These are phyloP conservation scores for Cliona cf. orientalis DNA, from an alignment of 37 sponge, comb jelly and placozoan genomes.

Conservation along the genomic window DNA sequence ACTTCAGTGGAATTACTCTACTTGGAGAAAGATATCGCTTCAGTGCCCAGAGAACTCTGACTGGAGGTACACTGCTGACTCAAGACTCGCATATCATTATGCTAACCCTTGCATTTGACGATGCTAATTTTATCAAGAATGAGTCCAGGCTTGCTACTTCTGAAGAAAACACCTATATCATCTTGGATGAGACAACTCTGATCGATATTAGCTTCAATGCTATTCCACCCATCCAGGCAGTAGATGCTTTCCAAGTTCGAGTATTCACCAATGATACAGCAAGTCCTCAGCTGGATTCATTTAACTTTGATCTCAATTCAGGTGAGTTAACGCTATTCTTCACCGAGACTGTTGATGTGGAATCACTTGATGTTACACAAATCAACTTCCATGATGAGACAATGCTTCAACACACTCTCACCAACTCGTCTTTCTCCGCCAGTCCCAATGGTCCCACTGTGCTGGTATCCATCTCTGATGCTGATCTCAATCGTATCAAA, in stretches of 20 bases:
- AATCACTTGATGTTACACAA: constrained; percentile 65
- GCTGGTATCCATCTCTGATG: constrained; percentile 52
- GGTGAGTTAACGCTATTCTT: constrained; percentile 70
- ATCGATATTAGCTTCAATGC: constrained; percentile 78
- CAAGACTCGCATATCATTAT: constrained; percentile 43
- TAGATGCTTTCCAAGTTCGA: constrained; percentile 34
- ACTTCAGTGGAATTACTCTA: constrained; percentile 71
- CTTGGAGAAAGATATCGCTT: constrained; percentile 21
- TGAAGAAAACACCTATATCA: constrained; percentile 52
- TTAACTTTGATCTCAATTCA: constrained; percentile 77
- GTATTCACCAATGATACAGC: constrained; percentile 47
- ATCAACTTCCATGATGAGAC: constrained; percentile 57
- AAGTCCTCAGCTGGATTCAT: constrained; percentile 52
- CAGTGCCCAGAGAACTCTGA: constrained; percentile 59
- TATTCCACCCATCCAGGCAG: constrained; percentile 34
- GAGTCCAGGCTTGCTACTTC: constrained; percentile 50
- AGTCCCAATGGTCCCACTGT: constrained; percentile 74
- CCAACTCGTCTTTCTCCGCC: constrained; percentile 33
- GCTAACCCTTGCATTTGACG: constrained; percentile 67
- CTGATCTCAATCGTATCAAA: constrained; percentile 89
- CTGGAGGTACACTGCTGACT: constrained; percentile 44
- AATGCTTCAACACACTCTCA: constrained; percentile 30
- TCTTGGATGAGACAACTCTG: constrained; percentile 65
- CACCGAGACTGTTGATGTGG: constrained; percentile 83
- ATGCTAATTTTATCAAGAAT: constrained; percentile 87